Base-by-base conservation (phyloP, 1,140 invertebrate genomes). In the Drosophila simulans region DNA sequence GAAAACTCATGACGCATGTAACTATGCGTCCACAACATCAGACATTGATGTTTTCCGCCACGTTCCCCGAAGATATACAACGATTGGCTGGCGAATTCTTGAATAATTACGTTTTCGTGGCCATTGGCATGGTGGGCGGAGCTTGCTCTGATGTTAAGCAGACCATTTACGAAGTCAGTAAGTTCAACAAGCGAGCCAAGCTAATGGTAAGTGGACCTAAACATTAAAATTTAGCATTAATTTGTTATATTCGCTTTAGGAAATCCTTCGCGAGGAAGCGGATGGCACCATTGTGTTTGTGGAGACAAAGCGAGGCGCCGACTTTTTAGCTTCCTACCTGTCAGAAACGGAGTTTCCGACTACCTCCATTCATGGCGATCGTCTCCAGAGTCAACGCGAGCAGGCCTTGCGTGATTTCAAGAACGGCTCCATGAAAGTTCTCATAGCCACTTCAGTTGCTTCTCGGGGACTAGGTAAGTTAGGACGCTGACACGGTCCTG, bases 401-500 rank as follows among this genome's bases (percentile, higher is more conserved):
- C 93, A 96, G 89, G 98, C 98, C 0, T 91, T 99, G 4, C 65
- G 92, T 8, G 96, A 98, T 86, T 99, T 99, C 90, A 95, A 95
- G 81, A 93, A 84, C 57, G 97, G 97, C 2, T 92, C 89, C 4
- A 95, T 95, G 84, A 94, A 94, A 25, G 95, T 98, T 66, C 91
- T 99, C 4, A 97, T 99, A 10, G 98, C 98, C 1, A 99, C 98
- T 1, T 96, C 97, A n/a, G 98, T 99, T 1, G 97, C 97, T 15
- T 97, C 98, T 0, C 93, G 98, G 56, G 98, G 98, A 12, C 91
- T 98, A 11, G 95, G 95, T 95, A 92, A 91, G 79, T 95, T 3
- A 95, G 48, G 94, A 1, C 2, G 13, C 27, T 13, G 1, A 51
- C 3, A 51, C 4, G 5, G 45, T 56, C 95, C 25, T 97, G 94